phyloP scores from a whole-genome alignment of 2,888 invertebrate species.

The Himalopsyche kuldschensis region DNA sequence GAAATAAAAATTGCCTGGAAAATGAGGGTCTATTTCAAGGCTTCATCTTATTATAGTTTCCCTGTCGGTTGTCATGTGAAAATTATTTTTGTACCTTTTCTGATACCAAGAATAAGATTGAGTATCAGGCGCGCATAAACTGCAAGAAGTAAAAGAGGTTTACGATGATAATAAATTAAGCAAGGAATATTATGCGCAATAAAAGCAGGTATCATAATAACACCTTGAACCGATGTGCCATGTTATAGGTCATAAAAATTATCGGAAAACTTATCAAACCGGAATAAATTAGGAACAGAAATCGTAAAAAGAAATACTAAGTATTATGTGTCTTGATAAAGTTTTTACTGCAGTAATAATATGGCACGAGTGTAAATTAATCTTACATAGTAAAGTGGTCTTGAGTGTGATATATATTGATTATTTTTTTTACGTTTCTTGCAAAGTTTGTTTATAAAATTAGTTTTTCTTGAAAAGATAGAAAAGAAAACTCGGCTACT shows the following conservation, averaged over 20 bases:
- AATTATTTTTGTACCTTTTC: too few species aligned
- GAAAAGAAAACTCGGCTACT: too few species aligned
- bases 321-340: background rate
- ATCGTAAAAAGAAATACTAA: background rate
- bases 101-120: too few species aligned
- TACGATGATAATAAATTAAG: background rate
- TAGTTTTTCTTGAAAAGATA: too few species aligned
- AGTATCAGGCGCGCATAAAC: background rate
- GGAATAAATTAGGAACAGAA: background rate
- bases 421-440: too few species aligned
- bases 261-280: background rate
- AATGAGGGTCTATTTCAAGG: too few species aligned
- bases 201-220: background rate
- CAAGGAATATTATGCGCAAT: background rate
- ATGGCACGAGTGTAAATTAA: background rate
- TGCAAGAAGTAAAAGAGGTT: background rate
- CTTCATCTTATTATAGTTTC: too few species aligned
- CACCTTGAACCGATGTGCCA: background rate
- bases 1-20: too few species aligned
- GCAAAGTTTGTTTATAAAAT: too few species aligned
- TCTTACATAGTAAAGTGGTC: background rate
- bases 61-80: too few species aligned
- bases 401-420: background rate
- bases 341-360: background rate
- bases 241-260: background rate